Evolutionary conservation across 2,797 vertebrate genomes (phyloP).

Genomic region (Chiroxiphia lanceolata): DNA sequence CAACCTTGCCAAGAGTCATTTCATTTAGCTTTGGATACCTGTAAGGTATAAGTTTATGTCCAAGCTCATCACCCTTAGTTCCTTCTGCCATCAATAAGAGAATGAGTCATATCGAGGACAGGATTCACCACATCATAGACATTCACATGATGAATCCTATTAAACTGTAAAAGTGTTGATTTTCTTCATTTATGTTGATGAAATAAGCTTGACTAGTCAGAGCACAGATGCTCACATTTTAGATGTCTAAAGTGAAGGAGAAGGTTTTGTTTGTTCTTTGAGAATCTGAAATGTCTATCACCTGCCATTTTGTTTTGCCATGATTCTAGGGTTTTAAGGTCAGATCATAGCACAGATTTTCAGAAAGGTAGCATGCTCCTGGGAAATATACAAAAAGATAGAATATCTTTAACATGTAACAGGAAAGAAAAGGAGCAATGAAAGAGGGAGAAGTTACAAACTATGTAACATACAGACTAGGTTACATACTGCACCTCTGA

Average conservation of each 20-base stretch:
- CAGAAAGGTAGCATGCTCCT: neutral
- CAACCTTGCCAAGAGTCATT: neutral
- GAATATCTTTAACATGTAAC: neutral
- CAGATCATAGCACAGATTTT: neutral
- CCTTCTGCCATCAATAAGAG: neutral
- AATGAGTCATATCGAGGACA: neutral
- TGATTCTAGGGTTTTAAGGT: neutral
- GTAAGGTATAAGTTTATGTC: neutral
- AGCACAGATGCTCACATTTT: neutral
- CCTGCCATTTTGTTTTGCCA: neutral
- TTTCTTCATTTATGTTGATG: neutral
- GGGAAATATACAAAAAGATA: neutral
- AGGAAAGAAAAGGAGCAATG: neutral
- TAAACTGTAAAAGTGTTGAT: neutral
- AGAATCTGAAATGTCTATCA: neutral
- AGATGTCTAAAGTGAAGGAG: neutral
- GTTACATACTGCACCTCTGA: neutral
- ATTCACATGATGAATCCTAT: neutral
- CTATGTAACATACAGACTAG: neutral
- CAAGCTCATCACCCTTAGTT: neutral
- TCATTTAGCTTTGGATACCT: neutral
- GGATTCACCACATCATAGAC: neutral
- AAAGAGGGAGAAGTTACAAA: neutral
- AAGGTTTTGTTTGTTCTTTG: neutral
- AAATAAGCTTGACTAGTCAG: neutral